Evolutionary conservation across 2,113 vertebrate species (phyloP).

Genomic region (Colius striatus): DNA sequence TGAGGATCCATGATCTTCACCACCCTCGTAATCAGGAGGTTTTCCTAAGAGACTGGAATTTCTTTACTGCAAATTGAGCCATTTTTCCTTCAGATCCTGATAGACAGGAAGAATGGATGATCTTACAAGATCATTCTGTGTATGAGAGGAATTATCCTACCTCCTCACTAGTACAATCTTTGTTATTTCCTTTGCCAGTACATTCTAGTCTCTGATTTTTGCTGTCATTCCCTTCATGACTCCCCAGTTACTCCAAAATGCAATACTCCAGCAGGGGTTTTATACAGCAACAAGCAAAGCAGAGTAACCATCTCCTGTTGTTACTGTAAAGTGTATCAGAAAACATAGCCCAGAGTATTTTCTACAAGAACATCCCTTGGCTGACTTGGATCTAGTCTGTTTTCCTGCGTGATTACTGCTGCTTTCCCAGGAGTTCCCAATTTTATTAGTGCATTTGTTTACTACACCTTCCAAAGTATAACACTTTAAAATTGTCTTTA

Average conservation of each 20-base stretch:
- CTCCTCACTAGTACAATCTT: neutral
- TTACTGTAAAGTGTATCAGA: neutral
- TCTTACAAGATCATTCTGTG: neutral
- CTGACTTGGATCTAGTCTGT: neutral
- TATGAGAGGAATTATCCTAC: neutral
- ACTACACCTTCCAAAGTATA: neutral
- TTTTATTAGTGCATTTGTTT: neutral
- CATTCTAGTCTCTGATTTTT: constrained; percentile 17
- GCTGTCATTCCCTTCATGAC: neutral
- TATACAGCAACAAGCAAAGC: neutral
- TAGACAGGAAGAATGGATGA: neutral
- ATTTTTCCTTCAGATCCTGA: neutral
- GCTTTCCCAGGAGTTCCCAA: neutral
- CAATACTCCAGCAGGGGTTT: neutral
- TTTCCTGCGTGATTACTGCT: neutral
- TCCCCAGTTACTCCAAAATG: neutral
- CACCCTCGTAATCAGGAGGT: neutral
- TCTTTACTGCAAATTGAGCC: neutral
- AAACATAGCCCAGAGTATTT: neutral
- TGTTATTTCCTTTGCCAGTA: neutral
- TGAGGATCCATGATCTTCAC: neutral
- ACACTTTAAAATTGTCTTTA: neutral
- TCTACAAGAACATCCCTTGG: neutral
- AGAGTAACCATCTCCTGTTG: neutral
- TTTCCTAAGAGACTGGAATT: neutral